Evolutionary conservation across 2,113 vertebrate genomes (phyloP).

Genomic region (Struthidea cinerea): DNA sequence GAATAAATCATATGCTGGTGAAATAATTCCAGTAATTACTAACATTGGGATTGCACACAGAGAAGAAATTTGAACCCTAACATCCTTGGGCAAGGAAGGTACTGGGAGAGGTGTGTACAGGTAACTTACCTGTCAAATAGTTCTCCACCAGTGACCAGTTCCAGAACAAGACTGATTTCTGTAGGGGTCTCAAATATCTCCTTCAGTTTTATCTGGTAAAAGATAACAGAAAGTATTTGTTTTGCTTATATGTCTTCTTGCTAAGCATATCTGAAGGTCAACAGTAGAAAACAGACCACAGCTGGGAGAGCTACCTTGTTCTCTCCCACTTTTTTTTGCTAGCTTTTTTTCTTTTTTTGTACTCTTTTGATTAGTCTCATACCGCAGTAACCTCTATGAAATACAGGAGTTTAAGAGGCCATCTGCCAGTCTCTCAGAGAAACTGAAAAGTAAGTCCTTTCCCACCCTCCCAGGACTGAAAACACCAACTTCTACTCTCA

Average conservation of each 20-base stretch:
- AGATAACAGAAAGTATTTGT: not conserved
- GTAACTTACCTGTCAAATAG: slow-evolving; percentile 85
- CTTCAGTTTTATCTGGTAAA: slow-evolving; percentile 86
- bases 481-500: not conserved
- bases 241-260: not conserved
- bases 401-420: not conserved
- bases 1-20: not conserved
- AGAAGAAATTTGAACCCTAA: not conserved
- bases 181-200: slow-evolving; percentile 88
- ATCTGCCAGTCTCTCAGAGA: not conserved
- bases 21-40: not conserved
- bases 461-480: not conserved
- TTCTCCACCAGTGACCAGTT: slow-evolving; percentile 87
- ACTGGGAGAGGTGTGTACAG: not conserved
- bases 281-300: not conserved
- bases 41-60: not conserved
- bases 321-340: not conserved
- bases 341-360: not conserved
- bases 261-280: not conserved
- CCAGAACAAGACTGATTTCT: slow-evolving; percentile 87
- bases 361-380: not conserved
- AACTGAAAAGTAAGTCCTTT: not conserved
- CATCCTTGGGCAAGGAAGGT: not conserved
- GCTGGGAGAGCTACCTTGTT: not conserved
- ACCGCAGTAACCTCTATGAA: not conserved